Evolutionary conservation across 2,888 invertebrate genomes (phyloP).

Genomic region (Lasioglossum vierecki): DNA sequence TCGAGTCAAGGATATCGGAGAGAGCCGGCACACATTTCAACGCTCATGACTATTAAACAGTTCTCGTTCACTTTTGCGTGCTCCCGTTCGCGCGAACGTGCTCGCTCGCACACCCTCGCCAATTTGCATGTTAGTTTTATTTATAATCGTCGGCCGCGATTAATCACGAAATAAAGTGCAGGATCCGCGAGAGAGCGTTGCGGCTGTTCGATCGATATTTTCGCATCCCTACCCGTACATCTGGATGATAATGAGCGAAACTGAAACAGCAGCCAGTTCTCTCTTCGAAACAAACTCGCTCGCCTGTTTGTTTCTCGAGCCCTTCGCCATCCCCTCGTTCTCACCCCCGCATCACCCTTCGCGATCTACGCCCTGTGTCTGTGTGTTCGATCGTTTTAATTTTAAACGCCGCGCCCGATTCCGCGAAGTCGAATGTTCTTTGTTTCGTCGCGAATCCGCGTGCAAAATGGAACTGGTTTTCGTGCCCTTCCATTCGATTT

Average conservation of each 20-base stretch:
- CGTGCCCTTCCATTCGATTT: neutral
- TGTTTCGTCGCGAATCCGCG: neutral
- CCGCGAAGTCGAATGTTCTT: neutral
- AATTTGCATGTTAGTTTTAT: constrained; percentile 29
- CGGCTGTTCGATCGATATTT: constrained; percentile 41
- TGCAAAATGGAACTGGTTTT: neutral
- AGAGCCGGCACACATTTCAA: constrained; percentile 15
- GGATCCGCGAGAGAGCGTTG: neutral
- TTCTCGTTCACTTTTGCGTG: constrained; percentile 5
- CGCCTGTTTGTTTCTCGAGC: constrained; percentile 6
- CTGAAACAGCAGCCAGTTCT: constrained; percentile 11
- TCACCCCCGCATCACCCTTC: neutral
- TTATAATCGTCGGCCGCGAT: constrained; percentile 19
- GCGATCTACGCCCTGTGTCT: neutral
- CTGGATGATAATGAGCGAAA: constrained; percentile 49
- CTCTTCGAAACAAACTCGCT: neutral
- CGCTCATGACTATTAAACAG: constrained; percentile 40
- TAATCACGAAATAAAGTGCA: constrained; percentile 41
- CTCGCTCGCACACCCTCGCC: neutral
- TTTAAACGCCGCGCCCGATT: neutral
- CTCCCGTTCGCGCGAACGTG: neutral
- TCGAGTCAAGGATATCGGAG: constrained; percentile 27
- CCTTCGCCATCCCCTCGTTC: constrained; percentile 8
- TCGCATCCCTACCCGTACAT: constrained; percentile 21
- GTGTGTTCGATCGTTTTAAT: constrained; percentile 11